These are phyloP conservation scores for Phortica magna DNA, from an alignment of 2,888 invertebrate genomes.

Conservation along the genomic window DNA sequence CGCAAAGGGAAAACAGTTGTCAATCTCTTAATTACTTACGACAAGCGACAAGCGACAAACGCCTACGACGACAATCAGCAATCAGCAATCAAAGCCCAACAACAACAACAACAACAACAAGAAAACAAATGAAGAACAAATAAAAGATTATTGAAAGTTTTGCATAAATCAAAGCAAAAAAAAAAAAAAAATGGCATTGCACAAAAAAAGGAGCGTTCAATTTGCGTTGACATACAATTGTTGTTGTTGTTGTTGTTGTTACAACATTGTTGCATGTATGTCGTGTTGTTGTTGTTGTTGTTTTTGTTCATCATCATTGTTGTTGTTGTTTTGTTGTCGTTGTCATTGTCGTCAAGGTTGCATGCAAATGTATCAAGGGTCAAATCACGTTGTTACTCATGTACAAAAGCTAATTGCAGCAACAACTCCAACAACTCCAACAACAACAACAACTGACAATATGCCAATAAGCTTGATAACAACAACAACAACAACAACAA, in stretches of 20 bases:
- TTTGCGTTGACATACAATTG: not conserved
- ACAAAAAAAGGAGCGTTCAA: not conserved
- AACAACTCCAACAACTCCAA: constrained; percentile 50
- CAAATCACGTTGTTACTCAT: constrained; percentile 61
- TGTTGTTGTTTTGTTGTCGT: not conserved
- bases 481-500: not conserved
- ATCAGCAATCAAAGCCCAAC: constrained; percentile 10
- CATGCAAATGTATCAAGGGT: constrained; percentile 56
- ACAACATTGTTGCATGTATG: not conserved
- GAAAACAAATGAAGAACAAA: not conserved
- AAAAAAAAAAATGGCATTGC: not conserved
- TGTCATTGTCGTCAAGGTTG: constrained; percentile 41
- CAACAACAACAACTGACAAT: not conserved
- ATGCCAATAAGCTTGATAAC: not conserved
- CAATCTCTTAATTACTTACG: constrained; percentile 18
- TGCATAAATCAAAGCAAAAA: not conserved
- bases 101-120: not conserved
- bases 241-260: not conserved
- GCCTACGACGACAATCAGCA: not conserved
- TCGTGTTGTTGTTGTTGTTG: constrained; percentile 3
- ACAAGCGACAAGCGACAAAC: constrained; percentile 10
- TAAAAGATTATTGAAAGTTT: not conserved
- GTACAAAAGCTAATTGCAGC: constrained; percentile 60
- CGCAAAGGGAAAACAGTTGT: too few relatives aligned
- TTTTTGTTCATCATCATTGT: constrained; percentile 8